Percentiles rank a stretch among this genome's conserved stretches.
Evolutionary conservation across 2,113 vertebrate genomes (phyloP).

Genomic region (Perccottus glenii): DNA sequence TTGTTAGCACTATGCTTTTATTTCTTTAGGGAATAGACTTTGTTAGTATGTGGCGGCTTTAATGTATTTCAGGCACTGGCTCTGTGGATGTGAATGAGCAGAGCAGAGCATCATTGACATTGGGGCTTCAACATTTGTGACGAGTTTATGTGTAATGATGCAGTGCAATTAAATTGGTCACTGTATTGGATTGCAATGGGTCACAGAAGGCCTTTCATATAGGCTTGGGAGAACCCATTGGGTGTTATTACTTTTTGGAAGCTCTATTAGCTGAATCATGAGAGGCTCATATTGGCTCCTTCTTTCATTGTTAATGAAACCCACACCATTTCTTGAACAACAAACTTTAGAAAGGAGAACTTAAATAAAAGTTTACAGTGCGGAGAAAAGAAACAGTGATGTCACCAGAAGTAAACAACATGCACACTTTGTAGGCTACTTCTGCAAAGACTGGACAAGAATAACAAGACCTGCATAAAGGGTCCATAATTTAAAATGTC

Average conservation of each 20-base stretch:
- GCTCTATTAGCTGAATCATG: constrained; percentile 17
- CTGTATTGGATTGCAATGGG: constrained; percentile 19
- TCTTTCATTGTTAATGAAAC: constrained; percentile 3
- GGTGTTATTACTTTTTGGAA: constrained; percentile 28
- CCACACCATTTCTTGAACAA: neutral
- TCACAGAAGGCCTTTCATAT: constrained; percentile 16
- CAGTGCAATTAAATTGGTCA: neutral
- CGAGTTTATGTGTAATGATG: constrained; percentile 16
- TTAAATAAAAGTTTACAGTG: constrained; percentile 16
- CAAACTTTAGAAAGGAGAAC: constrained; percentile 12
- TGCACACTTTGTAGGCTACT: neutral
- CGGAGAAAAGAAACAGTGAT: neutral
- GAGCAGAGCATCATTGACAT: neutral
- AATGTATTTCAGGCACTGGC: neutral
- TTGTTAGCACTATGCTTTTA: constrained; percentile 21
- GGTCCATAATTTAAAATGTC: neutral
- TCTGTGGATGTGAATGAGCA: neutral
- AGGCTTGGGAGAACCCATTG: constrained; percentile 25
- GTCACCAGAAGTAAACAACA: neutral
- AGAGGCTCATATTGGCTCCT: constrained; percentile 30
- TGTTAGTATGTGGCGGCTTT: neutral
- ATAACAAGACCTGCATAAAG: constrained; percentile 5
- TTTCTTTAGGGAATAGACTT: constrained; percentile 27
- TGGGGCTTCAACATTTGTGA: constrained; percentile 3
- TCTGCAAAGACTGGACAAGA: neutral